Evolutionary conservation across 2,888 invertebrate species (phyloP).

Genomic region (Tipula helvola): DNA sequence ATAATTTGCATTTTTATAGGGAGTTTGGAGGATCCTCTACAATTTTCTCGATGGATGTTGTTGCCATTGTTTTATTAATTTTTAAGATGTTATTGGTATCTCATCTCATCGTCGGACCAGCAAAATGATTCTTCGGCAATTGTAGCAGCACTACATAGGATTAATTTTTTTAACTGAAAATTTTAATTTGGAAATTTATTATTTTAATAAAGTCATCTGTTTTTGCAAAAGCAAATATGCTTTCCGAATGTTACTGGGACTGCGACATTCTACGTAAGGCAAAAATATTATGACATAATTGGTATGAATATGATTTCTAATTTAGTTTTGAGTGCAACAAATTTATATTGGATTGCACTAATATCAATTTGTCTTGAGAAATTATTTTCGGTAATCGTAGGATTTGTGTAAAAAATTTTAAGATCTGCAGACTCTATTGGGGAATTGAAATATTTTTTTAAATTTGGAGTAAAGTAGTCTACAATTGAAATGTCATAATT

Average conservation of each 20-base stretch:
- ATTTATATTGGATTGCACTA: too few species aligned
- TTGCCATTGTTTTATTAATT: neutral
- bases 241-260: neutral
- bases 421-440: too few species aligned
- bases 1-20: neutral
- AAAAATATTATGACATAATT: too few species aligned
- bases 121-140: neutral
- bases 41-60: neutral
- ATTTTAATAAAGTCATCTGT: too few species aligned
- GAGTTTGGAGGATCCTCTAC: too few species aligned
- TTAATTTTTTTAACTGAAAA: constrained; percentile 4
- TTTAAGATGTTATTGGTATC: neutral
- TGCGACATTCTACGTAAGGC: too few species aligned
- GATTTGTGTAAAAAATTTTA: too few species aligned
- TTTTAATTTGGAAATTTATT: neutral
- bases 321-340: neutral
- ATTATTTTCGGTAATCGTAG: too few species aligned
- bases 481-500: neutral
- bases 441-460: too few species aligned
- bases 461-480: neutral
- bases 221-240: neutral
- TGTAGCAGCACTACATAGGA: neutral
- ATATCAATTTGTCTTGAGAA: too few species aligned
- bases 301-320: constrained; percentile 4
- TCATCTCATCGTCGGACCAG: neutral